Evolutionary conservation across 2,797 vertebrate species (phyloP), one percentile per base, ranked within the genome.

Genomic region (Antennarius maculatus): DNA sequence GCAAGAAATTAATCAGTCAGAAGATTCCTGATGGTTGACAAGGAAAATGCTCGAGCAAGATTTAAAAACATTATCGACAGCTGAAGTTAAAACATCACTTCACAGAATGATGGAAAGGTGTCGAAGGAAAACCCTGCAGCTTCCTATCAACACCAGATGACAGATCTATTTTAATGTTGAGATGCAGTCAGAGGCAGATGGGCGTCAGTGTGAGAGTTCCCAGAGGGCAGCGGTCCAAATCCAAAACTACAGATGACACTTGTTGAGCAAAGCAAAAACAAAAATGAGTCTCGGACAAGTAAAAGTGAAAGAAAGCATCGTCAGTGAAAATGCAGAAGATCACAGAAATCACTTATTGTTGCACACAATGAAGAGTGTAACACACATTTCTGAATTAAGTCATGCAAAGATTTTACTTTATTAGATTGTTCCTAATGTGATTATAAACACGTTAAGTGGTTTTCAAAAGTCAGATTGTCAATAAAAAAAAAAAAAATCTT

Each of bases 171-270:
- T 66, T 69, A 64, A 74, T 55, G 74, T 72, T 43, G 53, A 71
- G 43, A 66, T 34, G 48, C 5, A 31, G 64, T 48, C 51, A 10
- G 71, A 71, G 65, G 45, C 51, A 10, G 69, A 71, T 62, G 68
- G 62, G 23, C 23, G 23, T 28, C 53, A 42, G 27, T 50, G 28
- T 53, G 59, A 66, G 17, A 43, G 70, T 31, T 66, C 55, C 71
- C 52, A 63, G 62, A 34, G 54, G 71, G 69, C 72, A 71, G 66
- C 80, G 54, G 76, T 65, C 68, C 69, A 66, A 61, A 76, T 67
- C 66, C 17, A 69, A 70, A 74, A 71, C 61, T 67, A 54, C 47
- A 63, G 47, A 52, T 68, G 10, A 72, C 76, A 76, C 76, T 63
- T 77, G 61, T 71, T 54, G 68, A 62, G 61, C 43, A 7, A 62